Evolutionary conservation across 2,113 vertebrate genomes (phyloP), one percentile per base, ranked within the genome.

Genomic region (Ophthalmolycus amberensis): DNA sequence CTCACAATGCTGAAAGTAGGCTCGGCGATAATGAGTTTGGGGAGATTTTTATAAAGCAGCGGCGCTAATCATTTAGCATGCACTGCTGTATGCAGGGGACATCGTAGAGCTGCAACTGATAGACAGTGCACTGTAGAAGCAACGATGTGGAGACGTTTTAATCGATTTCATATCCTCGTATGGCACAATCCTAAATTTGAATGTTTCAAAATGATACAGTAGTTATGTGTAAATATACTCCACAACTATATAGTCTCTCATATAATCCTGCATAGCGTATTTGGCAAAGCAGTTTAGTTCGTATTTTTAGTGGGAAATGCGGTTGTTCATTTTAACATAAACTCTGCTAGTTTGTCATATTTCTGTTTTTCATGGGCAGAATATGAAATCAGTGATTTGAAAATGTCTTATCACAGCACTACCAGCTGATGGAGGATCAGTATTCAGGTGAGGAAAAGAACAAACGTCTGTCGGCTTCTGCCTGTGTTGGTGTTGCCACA

Each of bases 401-500:
- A 52, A 16, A 16, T 6, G 16, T 50, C 75, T 44, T 0, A 29
- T 63, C 3, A 3, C 32, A 29, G 16, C 7, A 4, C 16, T 1
- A 4, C 1, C 3, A 32, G 3, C 40, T 73, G 71, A 46, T 46
- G 56, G 12, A n/a, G 58, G 42, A n/a, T 6, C 20, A 42, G 64
- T 34, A 18, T 69, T 56, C 64, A 16, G 82, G 27, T 29, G 40
- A 60, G 25, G 14, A 52, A 70, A 27, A 16, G 1, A 5, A 48
- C 5, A 40, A 22, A 6, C 42, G 1, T 70, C 77, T 87, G 70
- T 85, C 84, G 91, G 85, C 71, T 25, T 38, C 12, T 34, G 18
- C 27, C 64, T 86, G 56, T 12, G 34, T 25, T 80, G 18, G 10
- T 58, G 83, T 85, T 83, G 77, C 91, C 87, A 77, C 91, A 52